Conservation (phyloP, 2,888 invertebrate genomes). For the Tortricodes alternella region DNA sequence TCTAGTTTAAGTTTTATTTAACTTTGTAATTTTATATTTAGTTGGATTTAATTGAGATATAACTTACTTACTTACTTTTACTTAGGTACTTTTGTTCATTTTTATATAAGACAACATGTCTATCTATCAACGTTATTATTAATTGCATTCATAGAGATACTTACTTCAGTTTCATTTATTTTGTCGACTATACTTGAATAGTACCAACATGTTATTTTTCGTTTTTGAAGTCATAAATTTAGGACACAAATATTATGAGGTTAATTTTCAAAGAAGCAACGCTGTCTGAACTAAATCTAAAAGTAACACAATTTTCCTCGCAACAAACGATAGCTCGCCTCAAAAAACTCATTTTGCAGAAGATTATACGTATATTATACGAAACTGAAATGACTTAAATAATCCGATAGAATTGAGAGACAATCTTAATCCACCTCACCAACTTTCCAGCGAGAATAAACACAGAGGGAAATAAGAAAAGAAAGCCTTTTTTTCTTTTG, state of each 20-base stretch:
- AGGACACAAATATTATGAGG: not conserved
- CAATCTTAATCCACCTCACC: constrained; percentile 53
- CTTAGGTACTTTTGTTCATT: no score
- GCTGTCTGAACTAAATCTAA: not conserved
- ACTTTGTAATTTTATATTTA: no score
- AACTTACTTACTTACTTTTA: no score
- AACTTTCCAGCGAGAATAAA: constrained; percentile 59
- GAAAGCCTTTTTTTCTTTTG: constrained; percentile 54
- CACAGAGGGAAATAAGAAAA: constrained; percentile 45
- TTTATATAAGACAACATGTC: no score
- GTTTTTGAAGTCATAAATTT: not conserved
- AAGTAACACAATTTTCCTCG: constrained; percentile 7
- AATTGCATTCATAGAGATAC: not conserved
- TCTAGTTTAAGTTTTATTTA: no score
- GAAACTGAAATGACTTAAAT: constrained; percentile 41
- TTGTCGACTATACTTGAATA: no score
- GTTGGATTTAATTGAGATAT: no score
- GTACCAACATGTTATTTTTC: no score
- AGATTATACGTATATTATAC: constrained; percentile 34
- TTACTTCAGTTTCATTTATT: no score
- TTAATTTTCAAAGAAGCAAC: not conserved
- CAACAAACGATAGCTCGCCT: not conserved
- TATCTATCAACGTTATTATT: no score
- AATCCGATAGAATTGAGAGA: constrained; percentile 41
- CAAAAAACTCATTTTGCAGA: constrained; percentile 35